Conservation (phyloP, 2,888 invertebrate genomes). For the Thumatha senex region DNA sequence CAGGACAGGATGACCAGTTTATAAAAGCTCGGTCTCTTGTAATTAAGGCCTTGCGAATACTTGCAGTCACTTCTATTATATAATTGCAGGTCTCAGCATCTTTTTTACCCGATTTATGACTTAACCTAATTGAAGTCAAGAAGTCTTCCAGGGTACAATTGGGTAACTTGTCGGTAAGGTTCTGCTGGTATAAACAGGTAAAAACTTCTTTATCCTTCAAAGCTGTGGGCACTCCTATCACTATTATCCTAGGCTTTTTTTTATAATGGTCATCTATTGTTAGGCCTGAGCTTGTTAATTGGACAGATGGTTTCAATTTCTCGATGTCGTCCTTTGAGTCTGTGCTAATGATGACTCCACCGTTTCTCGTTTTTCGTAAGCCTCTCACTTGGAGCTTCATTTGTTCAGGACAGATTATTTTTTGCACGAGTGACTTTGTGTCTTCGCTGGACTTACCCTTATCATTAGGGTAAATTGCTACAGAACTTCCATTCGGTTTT, state of each 20-base stretch:
- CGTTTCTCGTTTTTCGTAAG: not conserved
- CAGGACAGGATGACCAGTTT: not conserved
- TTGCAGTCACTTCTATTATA: not conserved
- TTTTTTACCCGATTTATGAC: not conserved
- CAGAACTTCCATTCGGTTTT: not conserved
- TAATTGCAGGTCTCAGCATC: not conserved
- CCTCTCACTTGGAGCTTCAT: not conserved
- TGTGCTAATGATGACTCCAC: not conserved
- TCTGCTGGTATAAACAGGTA: not conserved
- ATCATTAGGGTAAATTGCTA: not conserved
- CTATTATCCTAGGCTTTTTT: not conserved
- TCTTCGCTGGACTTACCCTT: not conserved
- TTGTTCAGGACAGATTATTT: no score
- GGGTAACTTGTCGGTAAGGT: not conserved
- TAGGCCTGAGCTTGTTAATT: not conserved
- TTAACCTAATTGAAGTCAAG: not conserved
- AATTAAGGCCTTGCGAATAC: no score
- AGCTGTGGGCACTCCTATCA: not conserved
- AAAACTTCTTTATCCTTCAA: not conserved
- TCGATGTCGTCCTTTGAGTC: not conserved
- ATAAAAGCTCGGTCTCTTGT: not conserved
- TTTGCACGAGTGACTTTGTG: no score
- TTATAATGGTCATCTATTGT: not conserved
- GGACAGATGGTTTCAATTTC: not conserved
- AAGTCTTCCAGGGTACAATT: not conserved